phyloP scores from a whole-genome alignment of 2,797 vertebrate species.

The Chaetodon trifasciatus region DNA sequence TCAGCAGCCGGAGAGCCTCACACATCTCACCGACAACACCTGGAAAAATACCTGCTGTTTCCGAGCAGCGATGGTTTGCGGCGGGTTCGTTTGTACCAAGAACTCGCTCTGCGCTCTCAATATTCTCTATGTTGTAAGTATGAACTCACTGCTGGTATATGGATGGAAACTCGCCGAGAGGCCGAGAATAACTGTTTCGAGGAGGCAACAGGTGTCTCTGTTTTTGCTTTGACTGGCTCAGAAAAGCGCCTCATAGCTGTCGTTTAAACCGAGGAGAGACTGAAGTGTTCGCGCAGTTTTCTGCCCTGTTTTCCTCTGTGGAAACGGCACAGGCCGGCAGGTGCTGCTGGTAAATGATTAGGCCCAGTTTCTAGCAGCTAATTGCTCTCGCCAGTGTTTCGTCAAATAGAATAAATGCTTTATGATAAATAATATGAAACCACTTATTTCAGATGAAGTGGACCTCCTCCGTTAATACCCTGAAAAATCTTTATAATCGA shows the following conservation, averaged over 20 bases:
- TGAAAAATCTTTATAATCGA: background rate
- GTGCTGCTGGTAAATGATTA: background rate
- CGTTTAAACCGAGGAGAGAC: too few species aligned
- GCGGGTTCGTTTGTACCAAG: conserved; percentile 73
- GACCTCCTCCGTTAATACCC: too few species aligned
- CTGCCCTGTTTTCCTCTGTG: background rate
- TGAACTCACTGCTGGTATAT: background rate
- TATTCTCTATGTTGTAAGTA: conserved; percentile 72
- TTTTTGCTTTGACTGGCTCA: background rate
- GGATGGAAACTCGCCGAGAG: background rate
- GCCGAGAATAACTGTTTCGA: background rate
- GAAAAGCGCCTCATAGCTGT: background rate
- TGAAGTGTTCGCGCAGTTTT: too few species aligned
- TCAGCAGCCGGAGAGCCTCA: background rate
- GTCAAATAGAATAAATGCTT: background rate
- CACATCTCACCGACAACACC: background rate
- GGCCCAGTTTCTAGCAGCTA: background rate
- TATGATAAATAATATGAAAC: background rate
- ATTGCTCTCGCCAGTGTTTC: background rate
- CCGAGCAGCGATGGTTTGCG: conserved; percentile 66
- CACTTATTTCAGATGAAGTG: background rate
- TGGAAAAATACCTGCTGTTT: too few species aligned
- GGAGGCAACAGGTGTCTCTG: background rate
- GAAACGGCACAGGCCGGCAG: background rate
- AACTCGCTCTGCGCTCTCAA: conserved; percentile 75